Conservation (phyloP, 2,888 invertebrate genomes). For the Melolontha melolontha region DNA sequence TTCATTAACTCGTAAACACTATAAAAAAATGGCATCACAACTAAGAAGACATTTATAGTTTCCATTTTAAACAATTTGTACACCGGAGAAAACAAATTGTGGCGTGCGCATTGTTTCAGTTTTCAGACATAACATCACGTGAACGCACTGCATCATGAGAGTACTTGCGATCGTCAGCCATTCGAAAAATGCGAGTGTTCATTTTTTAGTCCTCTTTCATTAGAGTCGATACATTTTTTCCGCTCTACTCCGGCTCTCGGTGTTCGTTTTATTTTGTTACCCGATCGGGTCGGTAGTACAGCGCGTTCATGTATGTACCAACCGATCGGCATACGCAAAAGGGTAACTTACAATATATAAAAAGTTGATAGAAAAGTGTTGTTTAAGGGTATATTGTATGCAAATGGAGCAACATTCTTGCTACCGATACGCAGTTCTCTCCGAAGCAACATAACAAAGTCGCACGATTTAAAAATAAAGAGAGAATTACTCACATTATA, state of each 20-base stretch:
- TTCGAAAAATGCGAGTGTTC: conserved; percentile 41
- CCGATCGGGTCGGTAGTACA: conserved; percentile 37
- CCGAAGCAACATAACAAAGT: conserved; percentile 50
- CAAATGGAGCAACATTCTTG: conserved; percentile 62
- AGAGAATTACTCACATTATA: conserved; percentile 55
- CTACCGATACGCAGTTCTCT: conserved; percentile 56
- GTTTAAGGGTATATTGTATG: conserved; percentile 63
- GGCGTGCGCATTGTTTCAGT: conserved; percentile 40
- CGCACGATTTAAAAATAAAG: conserved; percentile 55
- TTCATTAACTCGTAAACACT: conserved; percentile 31
- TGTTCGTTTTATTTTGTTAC: conserved; percentile 34
- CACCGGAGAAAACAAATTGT: conserved; percentile 40
- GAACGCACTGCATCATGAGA: conserved; percentile 35
- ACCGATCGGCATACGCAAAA: conserved; percentile 40
- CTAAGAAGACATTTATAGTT: conserved; percentile 38
- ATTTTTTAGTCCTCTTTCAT: conserved; percentile 33
- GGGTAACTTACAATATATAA: conserved; percentile 50
- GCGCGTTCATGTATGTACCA: conserved; percentile 30
- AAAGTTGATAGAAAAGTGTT: conserved; percentile 60
- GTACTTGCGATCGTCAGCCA: conserved; percentile 40
- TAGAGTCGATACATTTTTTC: conserved; percentile 41
- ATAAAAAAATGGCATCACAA: conserved; percentile 21
- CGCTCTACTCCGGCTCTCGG: not conserved
- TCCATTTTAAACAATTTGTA: conserved; percentile 38
- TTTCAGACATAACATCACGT: conserved; percentile 43